Base-by-base conservation (phyloP, 64 coral and sea anemone genomes). In the Astreopora myriophthalma region DNA sequence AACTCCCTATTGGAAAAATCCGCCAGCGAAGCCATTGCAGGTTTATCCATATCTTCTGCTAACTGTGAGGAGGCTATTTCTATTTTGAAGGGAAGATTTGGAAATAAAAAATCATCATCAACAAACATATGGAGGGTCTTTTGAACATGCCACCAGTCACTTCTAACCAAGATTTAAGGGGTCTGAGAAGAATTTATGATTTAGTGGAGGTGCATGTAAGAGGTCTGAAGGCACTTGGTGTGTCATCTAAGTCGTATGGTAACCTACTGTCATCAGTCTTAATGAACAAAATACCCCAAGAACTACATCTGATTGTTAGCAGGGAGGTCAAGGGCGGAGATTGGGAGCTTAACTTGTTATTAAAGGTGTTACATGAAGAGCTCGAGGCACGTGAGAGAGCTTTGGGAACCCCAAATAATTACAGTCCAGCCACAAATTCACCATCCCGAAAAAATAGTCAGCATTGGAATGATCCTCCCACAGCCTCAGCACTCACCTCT, bases 111-210 rank as follows among this genome's bases (percentile, higher is more conserved):
- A 87, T 69, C 13, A 52, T 93, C 12, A 87, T 93, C 57, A 93
- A 87, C 39, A 84, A 83, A 6, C 73, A 93, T 70, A 93, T 93
- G 91, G 82, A 93, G 66, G 49, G 72, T 6, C 33, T 61, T n/a
- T n/a, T n/a, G n/a, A n/a, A n/a, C n/a, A n/a, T n/a, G n/a, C n/a
- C n/a, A n/a, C n/a, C n/a, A n/a, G n/a, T n/a, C n/a, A n/a, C n/a
- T n/a, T n/a, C n/a, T n/a, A n/a, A n/a, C n/a, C n/a, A n/a, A n/a
- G n/a, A n/a, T n/a, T n/a, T n/a, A n/a, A n/a, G n/a, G n/a, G n/a
- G n/a, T n/a, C n/a, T n/a, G n/a, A n/a, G n/a, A n/a, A n/a, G n/a
- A n/a, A n/a, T n/a, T n/a, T n/a, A n/a, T n/a, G n/a, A n/a, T n/a
- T n/a, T n/a, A n/a, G n/a, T n/a, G n/a, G n/a, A n/a, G n/a, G n/a